Base-by-base conservation (phyloP, 2,888 invertebrate species). In the Anaspis maculata region DNA sequence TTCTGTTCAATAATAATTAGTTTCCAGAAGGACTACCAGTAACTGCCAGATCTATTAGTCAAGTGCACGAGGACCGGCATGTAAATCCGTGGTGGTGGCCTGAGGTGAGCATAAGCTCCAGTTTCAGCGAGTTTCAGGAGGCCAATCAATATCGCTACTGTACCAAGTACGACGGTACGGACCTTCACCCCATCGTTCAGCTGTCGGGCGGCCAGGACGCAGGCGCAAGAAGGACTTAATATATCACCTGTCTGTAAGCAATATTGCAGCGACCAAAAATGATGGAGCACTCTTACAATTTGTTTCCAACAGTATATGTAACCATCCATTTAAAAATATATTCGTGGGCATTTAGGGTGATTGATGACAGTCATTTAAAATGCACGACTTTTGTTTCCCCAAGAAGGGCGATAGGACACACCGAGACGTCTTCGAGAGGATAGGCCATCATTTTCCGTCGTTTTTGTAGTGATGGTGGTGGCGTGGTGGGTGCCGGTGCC, bases 301-400 rank as follows among this genome's bases (percentile, higher is more conserved):
- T 48, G 50, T 49, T 49, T 44, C 45, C 46, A 42, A 45, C 45
- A 42, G 41, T 46, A 43, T 42, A 49, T 42, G 46, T 43, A 50
- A 41, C 46, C 45, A 45, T 45, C 45, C 45, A 44, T 48, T 46
- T 44, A 46, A 49, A 48, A 48, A 45, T 46, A n/a, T n/a, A 44
- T 46, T 42, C 40, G 28, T 42, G 39, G 43, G 44, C 48, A 46
- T 51, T 49, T 49, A 48, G 39, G 40, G 43, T 51, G 52, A 53
- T 53, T 49, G 52, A 53, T 53, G 52, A 43, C 38, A 37, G 41
- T 36, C 44, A 45, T 45, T 51, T 45, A 39, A 44, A 51, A 50
- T 49, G 51, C 50, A 45, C 41, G 50, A 50, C 47, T 51, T 51
- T 52, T 48, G 50, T 51, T 51, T 49, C 46, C 49, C 45, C 33